Base-by-base conservation (phyloP, 2,797 vertebrate species). In the Enteromius anoplus region DNA sequence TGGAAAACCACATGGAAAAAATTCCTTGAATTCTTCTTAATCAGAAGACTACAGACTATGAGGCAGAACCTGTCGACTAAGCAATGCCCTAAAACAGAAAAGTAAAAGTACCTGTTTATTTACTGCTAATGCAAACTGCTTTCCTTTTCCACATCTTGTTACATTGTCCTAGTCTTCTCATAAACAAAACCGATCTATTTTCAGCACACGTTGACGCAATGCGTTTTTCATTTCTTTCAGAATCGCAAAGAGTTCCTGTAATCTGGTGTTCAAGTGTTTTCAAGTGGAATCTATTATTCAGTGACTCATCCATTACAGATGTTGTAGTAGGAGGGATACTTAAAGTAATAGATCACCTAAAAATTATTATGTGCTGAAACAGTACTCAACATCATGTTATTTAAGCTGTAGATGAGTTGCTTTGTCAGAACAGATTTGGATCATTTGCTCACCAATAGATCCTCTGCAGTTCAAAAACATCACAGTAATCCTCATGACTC, bases 1-100 rank as follows among this genome's bases (percentile, higher is more conserved):
- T 86, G 83, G 85, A 88, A 89, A 86, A 77, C 76, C 80, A 81
- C 86, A 87, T 88, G 87, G 90, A 87, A 90, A 60, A 86, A 87
- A 89, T 91, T 89, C 85, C 79, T 85, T 81, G 66, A 83, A 89
- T 90, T 78, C 85, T 89, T 90, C 78, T 88, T 88, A 90, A 91
- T 91, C 88, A 90, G 87, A 88, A 84, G 84, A 78, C 86, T 85
- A 53, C 73, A 87, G 80, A 86, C 79, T 86, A 85, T 78, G 78
- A 81, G 80, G 82, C 66, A 76, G 84, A 82, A 85, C 83, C 86
- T 85, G 78, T 80, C 75, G 73, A 81, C 85, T 85, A 42, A 68
- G 75, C 71, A 78, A 55, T 71, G 65, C 84, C 76, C 55, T 62
- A 45, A 71, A 83, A 76, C 64, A 34, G 53, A 78, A 40, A 78